These are phyloP conservation scores for Emydocephalus ijimae DNA, from an alignment of 2,113 vertebrate species.

Conservation along the genomic window DNA sequence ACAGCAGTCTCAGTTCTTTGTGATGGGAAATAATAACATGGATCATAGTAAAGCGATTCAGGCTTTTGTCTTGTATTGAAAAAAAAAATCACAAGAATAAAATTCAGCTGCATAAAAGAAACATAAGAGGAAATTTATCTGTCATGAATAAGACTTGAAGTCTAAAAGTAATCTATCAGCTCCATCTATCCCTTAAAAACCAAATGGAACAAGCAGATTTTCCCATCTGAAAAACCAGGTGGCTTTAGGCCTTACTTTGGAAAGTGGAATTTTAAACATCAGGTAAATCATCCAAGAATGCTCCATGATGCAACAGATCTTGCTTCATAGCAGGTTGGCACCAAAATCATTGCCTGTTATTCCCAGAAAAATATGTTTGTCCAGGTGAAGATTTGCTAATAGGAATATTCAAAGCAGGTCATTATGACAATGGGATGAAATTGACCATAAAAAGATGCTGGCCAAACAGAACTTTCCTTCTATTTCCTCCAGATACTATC, in stretches of 20 bases:
- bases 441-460: neutral
- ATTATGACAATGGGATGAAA: neutral
- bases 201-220: neutral
- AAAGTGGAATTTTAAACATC: neutral
- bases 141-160: neutral
- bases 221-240: neutral
- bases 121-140: neutral
- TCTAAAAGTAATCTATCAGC: neutral
- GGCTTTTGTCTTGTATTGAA: neutral
- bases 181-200: neutral
- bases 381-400: neutral
- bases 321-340: neutral
- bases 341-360: neutral
- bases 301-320: neutral
- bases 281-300: no score
- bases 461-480: neutral
- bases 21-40: neutral
- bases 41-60: neutral
- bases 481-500: constrained; percentile 51
- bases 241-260: neutral
- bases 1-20: neutral
- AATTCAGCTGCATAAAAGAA: neutral
- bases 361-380: neutral
- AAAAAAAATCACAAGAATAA: neutral
- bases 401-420: neutral